Percentiles rank a stretch among this genome's conserved stretches.
These are phyloP conservation scores for Sphaerodactylus townsendi DNA, from an alignment of 2,113 vertebrate species.

Conservation along the genomic window DNA sequence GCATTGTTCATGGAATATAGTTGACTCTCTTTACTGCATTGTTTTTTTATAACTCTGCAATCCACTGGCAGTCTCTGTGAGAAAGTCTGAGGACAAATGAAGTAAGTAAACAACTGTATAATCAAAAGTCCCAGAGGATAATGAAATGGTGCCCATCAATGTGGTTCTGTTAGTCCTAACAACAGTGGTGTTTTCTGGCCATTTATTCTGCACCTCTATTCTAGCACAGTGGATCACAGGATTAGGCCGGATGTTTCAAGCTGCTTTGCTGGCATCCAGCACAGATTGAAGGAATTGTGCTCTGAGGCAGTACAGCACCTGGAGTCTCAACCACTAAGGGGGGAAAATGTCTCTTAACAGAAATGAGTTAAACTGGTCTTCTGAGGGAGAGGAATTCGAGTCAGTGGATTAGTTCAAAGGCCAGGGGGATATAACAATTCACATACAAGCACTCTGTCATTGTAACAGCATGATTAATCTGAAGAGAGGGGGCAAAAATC, in stretches of 20 bases:
- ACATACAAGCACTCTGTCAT: neutral
- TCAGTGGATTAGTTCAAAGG: conserved; percentile 14
- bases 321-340: neutral
- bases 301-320: neutral
- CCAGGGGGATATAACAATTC: conserved; percentile 5
- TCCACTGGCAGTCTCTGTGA: too few species aligned
- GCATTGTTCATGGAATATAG: too few species aligned
- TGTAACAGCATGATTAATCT: neutral
- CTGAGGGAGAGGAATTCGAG: neutral
- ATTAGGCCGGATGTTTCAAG: neutral
- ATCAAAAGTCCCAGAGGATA: neutral
- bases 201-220: neutral
- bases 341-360: conserved; percentile 13
- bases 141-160: neutral
- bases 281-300: neutral
- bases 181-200: neutral
- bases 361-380: neutral
- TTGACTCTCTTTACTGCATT: too few species aligned
- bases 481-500: neutral
- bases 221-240: neutral
- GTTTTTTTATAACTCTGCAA: too few species aligned
- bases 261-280: neutral
- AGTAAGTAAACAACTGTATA: too few species aligned
- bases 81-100: too few species aligned
- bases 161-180: neutral